Percentiles rank a stretch among this genome's conserved stretches.
Conservation (phyloP, 1,140 invertebrate species). For the Linepithema humile region DNA sequence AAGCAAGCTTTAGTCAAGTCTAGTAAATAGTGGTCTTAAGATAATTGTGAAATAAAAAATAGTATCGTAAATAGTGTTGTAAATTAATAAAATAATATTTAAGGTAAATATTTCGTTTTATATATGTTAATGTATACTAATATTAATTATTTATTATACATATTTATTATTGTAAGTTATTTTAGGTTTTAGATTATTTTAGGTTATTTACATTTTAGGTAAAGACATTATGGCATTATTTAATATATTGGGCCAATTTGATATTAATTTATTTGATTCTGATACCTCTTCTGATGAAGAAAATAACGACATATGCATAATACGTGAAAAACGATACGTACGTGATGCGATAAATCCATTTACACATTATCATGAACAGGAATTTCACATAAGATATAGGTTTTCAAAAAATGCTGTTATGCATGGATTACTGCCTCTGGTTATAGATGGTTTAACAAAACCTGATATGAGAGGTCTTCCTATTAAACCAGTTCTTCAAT, state of each 20-base stretch:
- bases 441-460: not conserved
- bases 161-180: too few relatives aligned
- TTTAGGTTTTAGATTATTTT: too few relatives aligned
- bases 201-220: not conserved
- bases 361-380: not conserved
- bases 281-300: not conserved
- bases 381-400: slow-evolving; percentile 4
- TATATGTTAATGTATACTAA: too few relatives aligned
- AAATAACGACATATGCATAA: slow-evolving; percentile 1
- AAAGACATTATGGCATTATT: not conserved
- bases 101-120: too few relatives aligned
- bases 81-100: too few relatives aligned
- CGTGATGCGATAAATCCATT: slow-evolving; percentile 10
- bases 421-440: not conserved
- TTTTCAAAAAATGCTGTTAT: slow-evolving; percentile 14
- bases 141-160: too few relatives aligned
- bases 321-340: slow-evolving; percentile 7
- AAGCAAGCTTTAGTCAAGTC: not conserved
- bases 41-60: not conserved
- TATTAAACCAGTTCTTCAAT: slow-evolving; percentile 10
- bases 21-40: not conserved
- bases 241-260: not conserved
- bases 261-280: not conserved
- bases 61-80: too few relatives aligned
- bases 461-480: slow-evolving; percentile 6